Base-by-base conservation (phyloP, 2,113 vertebrate genomes). In the Alouatta palliata region DNA sequence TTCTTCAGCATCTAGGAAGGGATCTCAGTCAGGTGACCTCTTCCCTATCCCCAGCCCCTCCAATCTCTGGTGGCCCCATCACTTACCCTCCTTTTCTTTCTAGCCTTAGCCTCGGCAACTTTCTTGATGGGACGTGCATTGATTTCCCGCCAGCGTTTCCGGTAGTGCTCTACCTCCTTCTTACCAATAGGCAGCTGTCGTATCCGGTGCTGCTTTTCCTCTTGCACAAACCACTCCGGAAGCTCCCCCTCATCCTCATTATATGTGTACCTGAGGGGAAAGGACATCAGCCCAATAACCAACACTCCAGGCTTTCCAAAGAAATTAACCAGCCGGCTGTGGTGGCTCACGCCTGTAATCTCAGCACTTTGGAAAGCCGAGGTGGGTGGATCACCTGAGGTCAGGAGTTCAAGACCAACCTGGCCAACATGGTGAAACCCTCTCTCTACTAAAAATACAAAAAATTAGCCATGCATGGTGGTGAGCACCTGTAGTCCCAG, bases 91-190 rank as follows among this genome's bases (percentile, higher is more conserved):
- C 99, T 99, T 98, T 99, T 99, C 99, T 99, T 99, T 95, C 99
- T 99, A 95, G 99, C 99, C 91, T 99, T 99, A 83, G 99, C 99
- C 98, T 99, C 99, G 0, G 99, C 99, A 90, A 99, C 99, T 83
- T 99, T 99, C 98, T 99, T 99, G 98, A 99, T 99, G 79, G 99
- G 99, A 20, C 99, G 99, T 6, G 99, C 99, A 0, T 99, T 99
- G 91, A 99, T 99, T 94, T 99, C 99, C 27, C 97, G 98, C 99
- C 99, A 99, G 94, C 99, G 99, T 96, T 99, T 98, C 96, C 99
- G 99, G 94, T 99, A 99, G 19, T 99, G 99, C 81, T 99, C 99
- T 2, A 99, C 99, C n/a, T 99, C 99, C 96, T 99, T 99, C 56
- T 95, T 98, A 83, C 99, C 99, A 71, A 99, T 61, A 0, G 99